Evolutionary conservation across 1,140 invertebrate genomes (phyloP), one percentile per base, ranked within the genome.

Genomic region (Mercenaria mercenaria): DNA sequence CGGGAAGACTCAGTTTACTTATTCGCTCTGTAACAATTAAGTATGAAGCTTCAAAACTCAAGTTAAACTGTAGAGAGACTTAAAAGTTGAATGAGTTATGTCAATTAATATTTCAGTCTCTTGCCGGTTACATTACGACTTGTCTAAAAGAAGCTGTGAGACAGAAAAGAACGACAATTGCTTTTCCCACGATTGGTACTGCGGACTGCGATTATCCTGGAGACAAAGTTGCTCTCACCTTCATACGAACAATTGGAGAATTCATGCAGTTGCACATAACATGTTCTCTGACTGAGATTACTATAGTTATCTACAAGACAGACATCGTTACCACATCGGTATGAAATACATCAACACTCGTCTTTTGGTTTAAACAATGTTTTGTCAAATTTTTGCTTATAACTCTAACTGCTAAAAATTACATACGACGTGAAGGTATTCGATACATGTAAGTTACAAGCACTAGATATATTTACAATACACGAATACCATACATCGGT

Each of bases 111-210:
- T 74, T 74, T 11, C 41, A 74, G 69, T n/a, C 37, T 34, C 34
- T 80, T 11, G 77, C 10, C 10, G 39, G 11, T 23, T 80, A 80
- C 50, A 80, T 61, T 8, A 56, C 41, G 23, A 64, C 29, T 10
- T 82, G 80, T 41, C 34, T 82, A 10, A 34, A 43, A 23, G 32
- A 43, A 43, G 80, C 80, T n/a, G 59, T 82, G 4, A 18, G 32
- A 29, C 32, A 82, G 11, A 67, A 82, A 15, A 59, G 59, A 56
- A 82, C 15, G 8, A 23, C 29, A 1, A 82, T 82, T n/a, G 80
- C 80, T 26, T 43, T 82, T 34, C 80, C 80, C 0, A 56, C 80
- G 15, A 82, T 82, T n/a, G 80, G 80, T 13, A 43, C 59, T 20
- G 59, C n/a, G n/a, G 52, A 61, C 18, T 47, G 59, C 29, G 18